phyloP scores from a whole-genome alignment of 92 coral and sea anemone species.

The Porites rus region DNA sequence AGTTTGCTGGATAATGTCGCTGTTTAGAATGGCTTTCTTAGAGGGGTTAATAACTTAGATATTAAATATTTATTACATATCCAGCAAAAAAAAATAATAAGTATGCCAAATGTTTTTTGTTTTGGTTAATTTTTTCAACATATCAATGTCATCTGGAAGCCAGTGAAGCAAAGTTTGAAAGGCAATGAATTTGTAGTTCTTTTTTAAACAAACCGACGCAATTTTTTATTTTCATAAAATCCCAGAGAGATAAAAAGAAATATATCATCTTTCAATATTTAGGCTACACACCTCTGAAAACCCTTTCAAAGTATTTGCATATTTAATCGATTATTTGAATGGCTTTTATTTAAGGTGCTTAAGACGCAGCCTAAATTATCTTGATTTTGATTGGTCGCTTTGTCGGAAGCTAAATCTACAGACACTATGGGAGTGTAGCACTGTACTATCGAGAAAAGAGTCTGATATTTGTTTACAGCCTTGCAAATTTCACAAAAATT shows the following conservation, averaged over 20 bases:
- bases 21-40: neutral
- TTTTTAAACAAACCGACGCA: neutral
- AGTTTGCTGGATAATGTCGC: conserved; percentile 1
- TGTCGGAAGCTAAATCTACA: conserved; percentile 26
- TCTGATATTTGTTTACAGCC: neutral
- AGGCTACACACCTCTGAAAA: neutral
- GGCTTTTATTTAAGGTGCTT: conserved; percentile 31
- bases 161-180: neutral
- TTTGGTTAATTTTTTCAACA: neutral
- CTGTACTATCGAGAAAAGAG: neutral
- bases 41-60: neutral
- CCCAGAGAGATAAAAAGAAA: neutral
- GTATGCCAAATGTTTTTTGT: neutral
- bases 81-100: conserved; percentile 2
- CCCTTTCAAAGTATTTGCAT: conserved; percentile 16
- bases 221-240: neutral
- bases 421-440: conserved; percentile 34
- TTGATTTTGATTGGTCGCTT: conserved; percentile 25
- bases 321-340: conserved; percentile 17
- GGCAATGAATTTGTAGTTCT: neutral
- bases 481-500: neutral
- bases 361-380: neutral
- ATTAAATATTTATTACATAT: conserved; percentile 41
- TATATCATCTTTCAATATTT: neutral
- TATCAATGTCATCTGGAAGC: neutral